Evolutionary conservation across 2,113 vertebrate genomes (phyloP).

Genomic region (Protobothrops mucrosquamatus): DNA sequence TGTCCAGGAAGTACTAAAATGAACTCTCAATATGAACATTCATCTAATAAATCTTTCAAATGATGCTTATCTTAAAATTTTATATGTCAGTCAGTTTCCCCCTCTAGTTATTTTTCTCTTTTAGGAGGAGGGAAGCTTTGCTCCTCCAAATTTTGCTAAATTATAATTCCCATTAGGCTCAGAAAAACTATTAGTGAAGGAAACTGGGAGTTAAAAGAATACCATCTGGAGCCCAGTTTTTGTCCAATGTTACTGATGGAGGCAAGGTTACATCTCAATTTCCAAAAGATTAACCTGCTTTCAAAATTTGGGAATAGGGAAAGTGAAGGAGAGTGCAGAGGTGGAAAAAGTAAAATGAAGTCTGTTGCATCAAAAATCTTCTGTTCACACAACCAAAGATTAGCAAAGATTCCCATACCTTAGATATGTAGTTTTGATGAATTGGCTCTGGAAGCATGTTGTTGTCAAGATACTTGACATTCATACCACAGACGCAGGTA

Average conservation of each 20-base stretch:
- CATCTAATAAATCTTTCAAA: too few relatives aligned
- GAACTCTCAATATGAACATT: not conserved
- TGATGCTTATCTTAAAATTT: too few relatives aligned
- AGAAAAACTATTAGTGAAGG: too few relatives aligned
- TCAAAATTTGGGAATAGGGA: not conserved
- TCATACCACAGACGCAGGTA: not conserved
- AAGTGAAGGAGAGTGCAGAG: not conserved
- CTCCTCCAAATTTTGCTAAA: too few relatives aligned
- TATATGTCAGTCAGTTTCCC: too few relatives aligned
- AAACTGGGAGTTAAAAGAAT: too few relatives aligned
- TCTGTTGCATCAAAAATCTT: not conserved
- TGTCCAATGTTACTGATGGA: not conserved
- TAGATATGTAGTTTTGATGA: not conserved
- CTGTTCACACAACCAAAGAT: not conserved
- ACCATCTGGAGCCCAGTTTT: too few relatives aligned
- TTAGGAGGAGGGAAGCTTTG: too few relatives aligned
- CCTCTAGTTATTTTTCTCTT: too few relatives aligned
- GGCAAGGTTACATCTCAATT: too few relatives aligned
- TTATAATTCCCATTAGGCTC: too few relatives aligned
- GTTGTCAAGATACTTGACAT: not conserved
- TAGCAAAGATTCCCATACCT: not conserved
- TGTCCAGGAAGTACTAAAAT: not conserved
- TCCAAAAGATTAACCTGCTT: not conserved
- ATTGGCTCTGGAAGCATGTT: not conserved
- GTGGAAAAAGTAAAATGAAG: not conserved